phyloP scores from a whole-genome alignment of 2,113 vertebrate species.

The Rhinichthys klamathensis region DNA sequence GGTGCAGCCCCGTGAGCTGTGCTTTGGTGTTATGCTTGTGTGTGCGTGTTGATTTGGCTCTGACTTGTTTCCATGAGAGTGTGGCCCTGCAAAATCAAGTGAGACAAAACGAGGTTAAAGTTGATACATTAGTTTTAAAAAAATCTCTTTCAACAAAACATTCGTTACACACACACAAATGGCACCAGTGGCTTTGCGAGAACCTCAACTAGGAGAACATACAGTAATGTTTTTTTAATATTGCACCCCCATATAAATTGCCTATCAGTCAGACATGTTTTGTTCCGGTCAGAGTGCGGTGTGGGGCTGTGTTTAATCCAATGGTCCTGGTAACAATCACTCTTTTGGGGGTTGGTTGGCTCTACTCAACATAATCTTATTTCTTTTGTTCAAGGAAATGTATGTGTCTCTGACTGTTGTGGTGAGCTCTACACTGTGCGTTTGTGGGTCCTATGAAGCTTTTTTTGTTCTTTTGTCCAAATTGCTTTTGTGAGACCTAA shows the following conservation, averaged over 20 bases:
- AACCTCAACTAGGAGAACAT: slow-evolving; percentile 48
- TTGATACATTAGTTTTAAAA: slow-evolving; percentile 8
- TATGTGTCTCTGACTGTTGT: slow-evolving; percentile 57
- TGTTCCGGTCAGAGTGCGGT: slow-evolving; percentile 72
- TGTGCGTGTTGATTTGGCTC: not conserved
- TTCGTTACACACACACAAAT: not conserved
- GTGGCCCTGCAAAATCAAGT: slow-evolving; percentile 36
- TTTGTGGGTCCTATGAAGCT: not conserved
- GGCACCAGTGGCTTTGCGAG: not conserved
- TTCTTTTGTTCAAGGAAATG: slow-evolving; percentile 71
- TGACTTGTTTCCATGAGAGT: not conserved
- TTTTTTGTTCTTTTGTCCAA: slow-evolving; percentile 11
- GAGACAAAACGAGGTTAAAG: slow-evolving; percentile 39
- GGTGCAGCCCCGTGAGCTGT: slow-evolving; percentile 26
- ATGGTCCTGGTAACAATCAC: slow-evolving; percentile 76
- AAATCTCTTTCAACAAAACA: slow-evolving; percentile 39
- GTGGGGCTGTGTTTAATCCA: slow-evolving; percentile 74
- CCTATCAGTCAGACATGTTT: slow-evolving; percentile 68
- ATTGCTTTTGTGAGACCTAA: not conserved
- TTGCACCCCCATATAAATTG: slow-evolving; percentile 69
- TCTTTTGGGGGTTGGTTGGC: slow-evolving; percentile 66
- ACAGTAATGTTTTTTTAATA: slow-evolving; percentile 60
- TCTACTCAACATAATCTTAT: slow-evolving; percentile 68
- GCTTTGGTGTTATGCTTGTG: not conserved
- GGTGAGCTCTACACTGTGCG: slow-evolving; percentile 46